Base-by-base conservation (phyloP, 2,888 invertebrate genomes). In the Diaperis boleti region DNA sequence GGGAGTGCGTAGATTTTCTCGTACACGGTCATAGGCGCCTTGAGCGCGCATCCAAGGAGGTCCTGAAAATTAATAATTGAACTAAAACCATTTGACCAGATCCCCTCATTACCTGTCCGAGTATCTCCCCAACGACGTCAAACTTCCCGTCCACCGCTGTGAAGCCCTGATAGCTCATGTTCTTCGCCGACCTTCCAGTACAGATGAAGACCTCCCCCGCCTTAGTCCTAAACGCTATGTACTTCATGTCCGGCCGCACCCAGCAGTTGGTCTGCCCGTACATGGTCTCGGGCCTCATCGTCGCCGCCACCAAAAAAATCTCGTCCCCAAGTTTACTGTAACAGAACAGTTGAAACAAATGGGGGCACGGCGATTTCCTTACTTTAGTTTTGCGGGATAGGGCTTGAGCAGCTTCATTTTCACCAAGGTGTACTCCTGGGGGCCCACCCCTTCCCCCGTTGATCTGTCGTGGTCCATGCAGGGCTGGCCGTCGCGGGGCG, bases 221-320 rank as follows among this genome's bases (percentile, higher is more conserved):
- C 8, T 85, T 84, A 0, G 89, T 89, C 75, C 89, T 85, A 79
- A 96, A 94, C 0, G 93, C 96, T 68, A 98, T 88, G 78, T 98
- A 98, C 69, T 88, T 89, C 78, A 98, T 93, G 76, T 98, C 96
- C 0, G 99, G 99, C 76, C 92, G 92, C 2, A 99, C 81, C 97
- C 98, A 99, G 80, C 98, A 98, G 79, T 99, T 99, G 0, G 99
- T 99, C 84, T 99, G 99, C 0, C 99, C 99, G 78, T 98, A 99
- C 98, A 99, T 98, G 0, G 99, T 99, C 84, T 99, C 99, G 1
- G 99, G 98, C 62, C 98, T 87, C n/a, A 99, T 83, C 3, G 99
- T 99, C 5, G 98, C 99, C 11, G 98, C 98, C 7, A 99, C 96
- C 64, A 99, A 84, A 79, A 83, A 94, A n/a, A 96, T 39, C 5